Evolutionary conservation across 30 jellyfish, hydroid and myxozoan genomes (phyloP).

Genomic region (Aurelia sp.): DNA sequence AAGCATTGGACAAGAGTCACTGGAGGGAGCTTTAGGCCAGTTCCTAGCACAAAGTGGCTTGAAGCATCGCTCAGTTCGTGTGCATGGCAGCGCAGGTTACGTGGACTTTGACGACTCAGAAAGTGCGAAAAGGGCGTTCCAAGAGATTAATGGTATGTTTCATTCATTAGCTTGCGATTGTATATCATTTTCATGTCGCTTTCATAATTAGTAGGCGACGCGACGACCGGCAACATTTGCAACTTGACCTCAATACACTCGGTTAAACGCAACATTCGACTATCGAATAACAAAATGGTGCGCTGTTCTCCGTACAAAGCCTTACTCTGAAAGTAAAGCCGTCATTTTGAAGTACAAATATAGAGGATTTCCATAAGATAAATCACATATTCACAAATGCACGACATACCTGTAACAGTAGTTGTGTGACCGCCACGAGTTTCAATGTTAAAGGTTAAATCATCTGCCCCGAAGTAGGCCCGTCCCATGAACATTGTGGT

Average conservation of each 20-base stretch:
- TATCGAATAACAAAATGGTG: background rate
- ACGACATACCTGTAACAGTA: no score
- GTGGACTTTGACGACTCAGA: slow-evolving; percentile 87
- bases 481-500: no score
- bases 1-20: slow-evolving; percentile 51
- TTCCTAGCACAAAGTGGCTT: slow-evolving; percentile 61
- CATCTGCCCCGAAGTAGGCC: background rate
- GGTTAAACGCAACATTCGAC: background rate
- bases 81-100: slow-evolving; percentile 58
- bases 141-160: slow-evolving; percentile 82
- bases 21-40: slow-evolving; percentile 76
- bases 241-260: slow-evolving; percentile 13
- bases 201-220: slow-evolving; percentile 33
- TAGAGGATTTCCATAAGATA: background rate
- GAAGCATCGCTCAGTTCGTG: slow-evolving; percentile 41
- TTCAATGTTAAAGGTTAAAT: slow-evolving; percentile 48
- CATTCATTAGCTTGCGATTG: background rate
- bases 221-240: slow-evolving; percentile 49
- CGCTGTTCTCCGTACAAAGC: no score
- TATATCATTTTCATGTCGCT: background rate
- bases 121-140: slow-evolving; percentile 76
- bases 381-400: no score
- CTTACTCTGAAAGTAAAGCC: background rate
- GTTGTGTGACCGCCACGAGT: slow-evolving; percentile 48
- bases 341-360: background rate